phyloP scores from a whole-genome alignment of 2,888 invertebrate species.

The Incurvaria masculella region DNA sequence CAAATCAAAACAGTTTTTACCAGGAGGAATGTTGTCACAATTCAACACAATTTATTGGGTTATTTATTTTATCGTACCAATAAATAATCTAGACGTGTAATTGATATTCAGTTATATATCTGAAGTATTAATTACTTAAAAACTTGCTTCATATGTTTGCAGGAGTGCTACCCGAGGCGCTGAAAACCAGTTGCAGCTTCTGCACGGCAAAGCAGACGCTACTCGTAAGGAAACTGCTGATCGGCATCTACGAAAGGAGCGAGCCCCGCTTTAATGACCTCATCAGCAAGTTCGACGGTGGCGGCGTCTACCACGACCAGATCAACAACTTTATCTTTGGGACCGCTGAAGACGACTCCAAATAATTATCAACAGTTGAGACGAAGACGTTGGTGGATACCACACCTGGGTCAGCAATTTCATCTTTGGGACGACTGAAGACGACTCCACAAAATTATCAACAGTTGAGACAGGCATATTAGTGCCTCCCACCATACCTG shows the following conservation, averaged over 20 bases:
- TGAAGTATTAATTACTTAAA: not conserved
- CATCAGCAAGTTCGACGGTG: slow-evolving; percentile 69
- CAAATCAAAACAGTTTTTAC: too few relatives aligned
- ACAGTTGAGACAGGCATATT: slow-evolving; percentile 70
- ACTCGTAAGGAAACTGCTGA: slow-evolving; percentile 60
- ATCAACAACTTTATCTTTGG: not conserved
- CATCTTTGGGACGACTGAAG: not conserved
- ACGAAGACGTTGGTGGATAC: slow-evolving; percentile 67
- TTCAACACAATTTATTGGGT: not conserved
- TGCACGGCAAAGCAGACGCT: slow-evolving; percentile 64
- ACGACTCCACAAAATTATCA: slow-evolving; percentile 30
- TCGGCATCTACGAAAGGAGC: slow-evolving; percentile 66
- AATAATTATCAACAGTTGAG: slow-evolving; percentile 66
- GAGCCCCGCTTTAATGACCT: slow-evolving; percentile 64
- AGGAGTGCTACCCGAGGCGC: slow-evolving; percentile 70
- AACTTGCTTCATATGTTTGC: slow-evolving; percentile 20
- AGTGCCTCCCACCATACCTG: slow-evolving; percentile 62
- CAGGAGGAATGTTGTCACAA: too few relatives aligned
- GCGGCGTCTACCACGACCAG: slow-evolving; percentile 60
- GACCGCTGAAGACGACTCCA: not conserved
- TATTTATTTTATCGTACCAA: not conserved
- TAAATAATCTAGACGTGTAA: too few relatives aligned
- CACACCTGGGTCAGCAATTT: slow-evolving; percentile 35
- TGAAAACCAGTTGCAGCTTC: slow-evolving; percentile 62
- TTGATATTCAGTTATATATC: not conserved